Percentiles rank a stretch among this genome's conserved stretches.
Conservation (phyloP, 2,113 vertebrate species). For the Azemiops feae region DNA sequence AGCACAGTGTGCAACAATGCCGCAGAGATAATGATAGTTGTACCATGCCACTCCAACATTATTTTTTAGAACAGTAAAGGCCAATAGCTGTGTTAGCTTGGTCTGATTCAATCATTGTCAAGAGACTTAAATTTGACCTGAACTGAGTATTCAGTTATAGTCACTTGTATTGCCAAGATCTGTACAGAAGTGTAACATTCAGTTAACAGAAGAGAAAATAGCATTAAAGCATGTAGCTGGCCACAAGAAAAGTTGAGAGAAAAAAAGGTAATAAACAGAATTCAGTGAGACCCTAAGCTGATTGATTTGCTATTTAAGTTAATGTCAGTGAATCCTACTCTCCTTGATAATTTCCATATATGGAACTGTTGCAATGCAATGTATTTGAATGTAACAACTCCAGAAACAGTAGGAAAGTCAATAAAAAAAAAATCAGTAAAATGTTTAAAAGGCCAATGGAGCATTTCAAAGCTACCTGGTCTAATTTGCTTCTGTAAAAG, state of each 20-base stretch:
- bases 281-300: neutral
- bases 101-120: neutral
- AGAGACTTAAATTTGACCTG: neutral
- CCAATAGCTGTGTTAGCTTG: neutral
- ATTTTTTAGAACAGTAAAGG: neutral
- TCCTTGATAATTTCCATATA: neutral
- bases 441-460: neutral
- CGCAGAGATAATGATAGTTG: neutral
- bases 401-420: neutral
- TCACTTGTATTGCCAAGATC: neutral
- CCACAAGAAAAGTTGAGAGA: neutral
- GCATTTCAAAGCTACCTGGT: neutral
- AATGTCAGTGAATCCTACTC: neutral
- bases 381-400: neutral
- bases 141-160: neutral
- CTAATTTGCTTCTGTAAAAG: neutral
- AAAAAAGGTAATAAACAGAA: neutral
- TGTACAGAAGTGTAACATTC: neutral
- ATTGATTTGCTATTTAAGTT: neutral
- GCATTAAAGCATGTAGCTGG: neutral
- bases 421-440: neutral
- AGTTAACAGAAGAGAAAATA: neutral
- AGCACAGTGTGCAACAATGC: neutral
- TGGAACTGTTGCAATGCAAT: neutral
- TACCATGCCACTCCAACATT: neutral